Base-by-base conservation (phyloP, 2,113 vertebrate genomes). In the Vidua chalybeata region DNA sequence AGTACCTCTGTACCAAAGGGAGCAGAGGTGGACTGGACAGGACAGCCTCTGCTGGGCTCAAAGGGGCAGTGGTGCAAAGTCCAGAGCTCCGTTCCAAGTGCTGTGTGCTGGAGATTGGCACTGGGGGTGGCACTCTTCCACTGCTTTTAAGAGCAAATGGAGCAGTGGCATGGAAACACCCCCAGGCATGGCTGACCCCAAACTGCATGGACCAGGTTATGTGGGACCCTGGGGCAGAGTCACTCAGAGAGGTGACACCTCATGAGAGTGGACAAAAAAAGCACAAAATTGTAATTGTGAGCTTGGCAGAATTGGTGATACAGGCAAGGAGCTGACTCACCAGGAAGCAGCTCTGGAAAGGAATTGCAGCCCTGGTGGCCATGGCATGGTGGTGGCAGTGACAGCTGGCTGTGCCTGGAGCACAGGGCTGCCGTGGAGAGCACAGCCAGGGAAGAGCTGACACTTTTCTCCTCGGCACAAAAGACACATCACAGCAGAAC, bases 391-490 rank as follows among this genome's bases (percentile, higher is more conserved):
- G 1, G 5, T 17, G 39, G 37, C 73, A 80, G 28, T 6, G n/a
- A 11, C 17, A 66, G 52, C 51, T n/a, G 31, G 20, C 28, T 12
- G 61, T 5, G 2, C 3, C 15, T 10, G 45, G 61, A 69, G 73
- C 79, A 43, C 22, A 7, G 39, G 21, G 30, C 43, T 91, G 61
- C n/a, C 55, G 23, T 30, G 11, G 21, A 7, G 35, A 61, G 35
- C 11, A 2, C 8, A 61, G 58, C 27, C 63, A 55, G 49, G 27
- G 49, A 37, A 11, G 27, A 3, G 15, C 12, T 37, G 23, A 17
- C 0, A 1, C 30, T 63, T 63, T 23, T 55, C 33, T 58, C 4
- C 22, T 46, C 3, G 1, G 20, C 15, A 13, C 48, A 9, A 35
- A 7, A 13, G 49, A 24, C 35, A 11, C 39, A 33, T 16, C 62